Evolutionary conservation across 2,888 invertebrate genomes (phyloP), one percentile per base, ranked within the genome.

Genomic region (Himalopsyche anomala): DNA sequence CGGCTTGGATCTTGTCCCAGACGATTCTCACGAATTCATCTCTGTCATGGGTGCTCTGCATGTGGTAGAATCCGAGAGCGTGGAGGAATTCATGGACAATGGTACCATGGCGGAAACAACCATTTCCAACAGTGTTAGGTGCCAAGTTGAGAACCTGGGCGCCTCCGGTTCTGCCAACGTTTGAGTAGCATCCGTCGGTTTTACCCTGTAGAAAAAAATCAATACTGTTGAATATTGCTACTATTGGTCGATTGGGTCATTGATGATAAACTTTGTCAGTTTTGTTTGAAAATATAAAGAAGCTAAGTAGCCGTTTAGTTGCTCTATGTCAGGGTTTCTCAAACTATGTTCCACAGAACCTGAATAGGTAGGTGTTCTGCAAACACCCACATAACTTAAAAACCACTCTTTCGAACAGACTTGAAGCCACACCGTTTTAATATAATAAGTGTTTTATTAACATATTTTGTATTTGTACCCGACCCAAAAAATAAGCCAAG

Each of bases 21-120:
- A 95, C 91, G 19, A 87, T 87, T 55, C 55, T 62, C n/a, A 87
- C 87, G 51, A n/a, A 87, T 0, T 95, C 94, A 90, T 97, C 97
- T 89, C 97, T 94, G 91, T 97, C 95, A n/a, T 95, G 94, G 19
- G 97, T 94, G 90, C 96, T 96, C 90, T 97, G 97, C 92, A 97
- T 97, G 90, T 97, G 97, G 90, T 96, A 96, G 91, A 97, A 97
- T 0, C 97, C 97, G 1, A 96, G 91, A 0, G 96, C 95, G 90
- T 97, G 97, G 89, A 97, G 93, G 90, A 97, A 93, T 91, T 97
- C 97, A 90, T 97, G 96, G 9, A 96, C 94, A 5, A 96, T 93
- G 11, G 95, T 95, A 19, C 96, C 95, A 86, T 93, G 93, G 38
- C 90, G 91, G 84, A 95, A 93, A 89, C 95, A 95, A 42, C 93